Base-by-base conservation (phyloP, 2,888 invertebrate genomes). In the Meiosimyza decipiens region DNA sequence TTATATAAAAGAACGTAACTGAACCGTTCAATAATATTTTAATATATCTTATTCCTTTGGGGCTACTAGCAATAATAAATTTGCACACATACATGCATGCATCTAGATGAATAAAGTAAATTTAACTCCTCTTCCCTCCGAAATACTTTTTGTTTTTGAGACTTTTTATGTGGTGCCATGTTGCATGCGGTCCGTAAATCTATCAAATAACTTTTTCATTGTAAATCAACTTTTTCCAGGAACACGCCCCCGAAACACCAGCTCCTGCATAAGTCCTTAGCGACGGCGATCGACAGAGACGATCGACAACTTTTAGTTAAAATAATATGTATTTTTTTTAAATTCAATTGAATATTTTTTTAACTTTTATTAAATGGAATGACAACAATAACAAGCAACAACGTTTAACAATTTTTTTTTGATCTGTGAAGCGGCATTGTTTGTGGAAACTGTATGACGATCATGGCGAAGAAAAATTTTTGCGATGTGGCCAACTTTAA, bases 161-260 rank as follows among this genome's bases (percentile, higher is more conserved):
- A n/a, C n/a, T n/a, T n/a, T n/a, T n/a, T n/a, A 22, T 49, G 16
- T 16, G 54, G 47, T 66, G 57, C 47, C 54, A 11, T 33, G 51
- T 40, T 16, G 11, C 5, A 62, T 18, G 18, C 11, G 33, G 62
- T 33, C 7, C 64, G 64, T 33, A 55, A 15, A 28, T 33, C 50
- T 59, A 5, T 16, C 13, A 68, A 60, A 57, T 16, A 47, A 59
- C 57, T 47, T 7, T 55, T 57, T 16, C 13, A 55, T 60, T 62
- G 15, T 66, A 73, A 73, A 64, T 13, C 33, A 64, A 49, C 59
- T 67, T 75, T 28, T 78, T 80, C 62, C 77, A 82, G 81, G 82
- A 82, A 76, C 81, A 80, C 72, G 80, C 81, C 54, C 79, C 82
- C 71, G 82, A 82, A 76, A 82, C 80, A 62, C 79, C 80, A 70